These are phyloP conservation scores for Pandemis heparana DNA, from an alignment of 2,888 invertebrate species.

Conservation along the genomic window DNA sequence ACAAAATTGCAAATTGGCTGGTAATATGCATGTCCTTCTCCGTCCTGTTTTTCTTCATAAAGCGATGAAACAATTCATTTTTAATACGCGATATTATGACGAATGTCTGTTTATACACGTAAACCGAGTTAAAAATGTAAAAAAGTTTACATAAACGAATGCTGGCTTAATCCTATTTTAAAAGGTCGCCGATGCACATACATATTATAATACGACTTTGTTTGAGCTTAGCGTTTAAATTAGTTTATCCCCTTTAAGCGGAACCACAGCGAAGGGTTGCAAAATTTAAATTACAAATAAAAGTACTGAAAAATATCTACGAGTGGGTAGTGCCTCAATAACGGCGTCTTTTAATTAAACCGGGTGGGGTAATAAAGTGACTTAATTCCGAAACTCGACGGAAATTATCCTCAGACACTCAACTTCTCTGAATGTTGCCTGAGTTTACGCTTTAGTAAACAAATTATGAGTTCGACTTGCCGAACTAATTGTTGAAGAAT, in stretches of 20 bases:
- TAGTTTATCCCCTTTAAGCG: conserved; percentile 83
- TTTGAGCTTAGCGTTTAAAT: conserved; percentile 84
- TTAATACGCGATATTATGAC: conserved; percentile 17
- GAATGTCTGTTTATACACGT: background rate
- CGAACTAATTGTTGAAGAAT: conserved; percentile 31
- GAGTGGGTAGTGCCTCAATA: conserved; percentile 83
- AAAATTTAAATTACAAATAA: conserved; percentile 86
- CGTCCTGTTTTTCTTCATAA: conserved; percentile 53
- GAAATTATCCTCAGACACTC: conserved; percentile 61
- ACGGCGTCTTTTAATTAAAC: conserved; percentile 84
- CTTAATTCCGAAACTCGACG: conserved; percentile 74
- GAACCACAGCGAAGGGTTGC: conserved; percentile 80
- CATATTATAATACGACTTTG: conserved; percentile 80
- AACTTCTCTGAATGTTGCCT: conserved; percentile 56
- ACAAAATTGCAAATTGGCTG: conserved; percentile 78
- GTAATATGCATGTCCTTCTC: conserved; percentile 72
- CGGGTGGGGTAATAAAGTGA: conserved; percentile 82
- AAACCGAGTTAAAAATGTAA: conserved; percentile 46
- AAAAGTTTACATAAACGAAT: conserved; percentile 55
- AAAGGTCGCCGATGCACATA: conserved; percentile 75
- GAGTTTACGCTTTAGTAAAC: conserved; percentile 51
- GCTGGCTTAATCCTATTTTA: conserved; percentile 75
- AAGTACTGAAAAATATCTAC: conserved; percentile 84
- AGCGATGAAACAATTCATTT: conserved; percentile 46
- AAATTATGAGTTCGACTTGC: conserved; percentile 50